Evolutionary conservation across 2,888 invertebrate genomes (phyloP).

Genomic region (Diarsia brunnea): DNA sequence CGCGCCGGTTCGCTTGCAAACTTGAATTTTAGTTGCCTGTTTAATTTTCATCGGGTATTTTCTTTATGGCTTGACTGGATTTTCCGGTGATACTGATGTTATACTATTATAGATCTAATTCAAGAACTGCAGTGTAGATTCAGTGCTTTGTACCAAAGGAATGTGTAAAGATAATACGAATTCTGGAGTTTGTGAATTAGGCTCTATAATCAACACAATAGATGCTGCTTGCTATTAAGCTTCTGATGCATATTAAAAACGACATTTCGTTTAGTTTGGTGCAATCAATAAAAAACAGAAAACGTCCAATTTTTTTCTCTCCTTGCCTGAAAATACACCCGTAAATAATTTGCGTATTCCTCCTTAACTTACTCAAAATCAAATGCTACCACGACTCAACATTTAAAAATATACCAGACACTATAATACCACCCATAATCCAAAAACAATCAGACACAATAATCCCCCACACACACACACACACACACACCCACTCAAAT

Average conservation of each 20-base stretch:
- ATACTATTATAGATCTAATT: neutral
- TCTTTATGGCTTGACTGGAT: slow-evolving; percentile 35
- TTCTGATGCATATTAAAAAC: too few species aligned
- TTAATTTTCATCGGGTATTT: slow-evolving; percentile 51
- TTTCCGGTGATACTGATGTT: slow-evolving; percentile 12
- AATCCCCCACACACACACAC: slow-evolving; percentile 44
- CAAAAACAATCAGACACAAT: slow-evolving; percentile 55
- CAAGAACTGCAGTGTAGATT: neutral
- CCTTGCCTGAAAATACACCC: neutral
- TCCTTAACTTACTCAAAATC: neutral
- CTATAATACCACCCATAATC: slow-evolving; percentile 63
- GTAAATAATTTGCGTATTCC: too few species aligned
- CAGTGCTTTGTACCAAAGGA: neutral
- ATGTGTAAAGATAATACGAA: neutral
- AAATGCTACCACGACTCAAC: neutral
- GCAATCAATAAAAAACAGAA: neutral
- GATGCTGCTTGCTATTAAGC: too few species aligned
- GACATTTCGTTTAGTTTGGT: accelerated
- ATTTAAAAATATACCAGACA: slow-evolving; percentile 57
- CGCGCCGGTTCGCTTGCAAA: slow-evolving; percentile 57
- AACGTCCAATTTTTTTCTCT: neutral
- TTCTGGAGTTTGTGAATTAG: neutral
- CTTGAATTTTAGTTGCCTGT: slow-evolving; percentile 63
- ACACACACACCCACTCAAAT: slow-evolving; percentile 53
- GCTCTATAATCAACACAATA: neutral